Conservation (phyloP, 2,113 vertebrate genomes). For the Gopherus flavomarginatus region DNA sequence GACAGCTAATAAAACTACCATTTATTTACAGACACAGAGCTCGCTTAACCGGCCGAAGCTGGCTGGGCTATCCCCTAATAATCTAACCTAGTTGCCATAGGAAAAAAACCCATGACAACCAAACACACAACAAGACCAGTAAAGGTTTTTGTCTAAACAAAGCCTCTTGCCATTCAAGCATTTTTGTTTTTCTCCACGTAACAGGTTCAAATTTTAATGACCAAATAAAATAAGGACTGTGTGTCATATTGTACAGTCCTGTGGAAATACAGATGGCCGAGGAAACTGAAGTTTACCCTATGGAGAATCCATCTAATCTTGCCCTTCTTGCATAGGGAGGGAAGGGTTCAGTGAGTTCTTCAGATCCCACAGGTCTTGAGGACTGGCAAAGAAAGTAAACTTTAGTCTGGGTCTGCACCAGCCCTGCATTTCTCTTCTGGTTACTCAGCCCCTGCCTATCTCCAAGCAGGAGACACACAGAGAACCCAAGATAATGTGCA, state of each 20-base stretch:
- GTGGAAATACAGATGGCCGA: neutral
- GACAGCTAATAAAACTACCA: no score
- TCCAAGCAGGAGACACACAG: neutral
- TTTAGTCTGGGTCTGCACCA: neutral
- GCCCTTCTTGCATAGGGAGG: no score
- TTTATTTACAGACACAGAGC: no score
- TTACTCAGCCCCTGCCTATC: neutral
- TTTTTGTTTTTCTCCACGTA: no score
- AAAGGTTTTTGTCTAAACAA: neutral
- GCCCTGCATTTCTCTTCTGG: neutral
- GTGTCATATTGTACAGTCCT: neutral
- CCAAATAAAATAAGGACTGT: neutral
- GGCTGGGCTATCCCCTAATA: no score
- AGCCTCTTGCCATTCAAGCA: neutral
- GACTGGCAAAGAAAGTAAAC: neutral
- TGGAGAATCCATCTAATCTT: no score
- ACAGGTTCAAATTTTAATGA: neutral
- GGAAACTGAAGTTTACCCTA: neutral
- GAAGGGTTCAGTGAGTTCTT: no score
- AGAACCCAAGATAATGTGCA: neutral
- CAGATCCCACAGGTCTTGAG: no score
- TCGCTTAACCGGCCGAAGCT: no score
- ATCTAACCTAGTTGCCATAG: no score
- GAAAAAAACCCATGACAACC: no score
- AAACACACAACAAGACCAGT: no score